phyloP scores from a whole-genome alignment of 2,113 vertebrate species.

The Brevimyrus niger region DNA sequence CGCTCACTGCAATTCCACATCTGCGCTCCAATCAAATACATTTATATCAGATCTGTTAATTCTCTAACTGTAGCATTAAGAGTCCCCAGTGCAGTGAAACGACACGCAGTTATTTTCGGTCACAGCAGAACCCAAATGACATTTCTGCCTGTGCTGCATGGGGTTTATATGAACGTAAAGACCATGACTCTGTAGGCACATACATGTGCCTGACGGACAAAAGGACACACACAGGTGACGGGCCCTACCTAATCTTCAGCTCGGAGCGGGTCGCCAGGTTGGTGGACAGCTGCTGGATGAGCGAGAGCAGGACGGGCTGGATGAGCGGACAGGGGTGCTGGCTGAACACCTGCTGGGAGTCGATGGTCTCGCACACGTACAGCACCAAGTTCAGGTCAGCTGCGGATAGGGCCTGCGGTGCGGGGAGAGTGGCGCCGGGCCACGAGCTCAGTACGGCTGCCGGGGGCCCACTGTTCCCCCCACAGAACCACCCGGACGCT shows the following conservation, averaged over 20 bases:
- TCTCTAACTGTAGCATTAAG: background rate
- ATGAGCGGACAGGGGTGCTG: slow-evolving; percentile 84
- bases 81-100: background rate
- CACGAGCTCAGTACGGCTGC: background rate
- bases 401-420: slow-evolving; percentile 83
- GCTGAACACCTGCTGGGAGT: slow-evolving; percentile 89
- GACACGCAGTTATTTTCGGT: background rate
- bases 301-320: slow-evolving; percentile 93
- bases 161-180: background rate
- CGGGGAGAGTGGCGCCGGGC: background rate
- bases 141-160: background rate
- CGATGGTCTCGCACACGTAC: slow-evolving; percentile 92
- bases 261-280: slow-evolving; percentile 85
- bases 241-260: slow-evolving; percentile 84
- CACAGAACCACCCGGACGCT: background rate
- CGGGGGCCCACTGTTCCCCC: background rate
- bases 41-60: slow-evolving; percentile 22
- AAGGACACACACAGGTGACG: background rate
- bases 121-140: background rate
- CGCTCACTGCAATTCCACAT: slow-evolving; percentile 25
- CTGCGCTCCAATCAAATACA: slow-evolving; percentile 24
- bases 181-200: background rate
- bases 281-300: slow-evolving; percentile 96
- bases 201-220: background rate
- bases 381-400: slow-evolving; percentile 92